A percentile compares a stretch with the other conserved stretches of the same genome.
These are phyloP conservation scores for Watsonalla binaria DNA, from an alignment of 2,888 invertebrate genomes.

Conservation along the genomic window DNA sequence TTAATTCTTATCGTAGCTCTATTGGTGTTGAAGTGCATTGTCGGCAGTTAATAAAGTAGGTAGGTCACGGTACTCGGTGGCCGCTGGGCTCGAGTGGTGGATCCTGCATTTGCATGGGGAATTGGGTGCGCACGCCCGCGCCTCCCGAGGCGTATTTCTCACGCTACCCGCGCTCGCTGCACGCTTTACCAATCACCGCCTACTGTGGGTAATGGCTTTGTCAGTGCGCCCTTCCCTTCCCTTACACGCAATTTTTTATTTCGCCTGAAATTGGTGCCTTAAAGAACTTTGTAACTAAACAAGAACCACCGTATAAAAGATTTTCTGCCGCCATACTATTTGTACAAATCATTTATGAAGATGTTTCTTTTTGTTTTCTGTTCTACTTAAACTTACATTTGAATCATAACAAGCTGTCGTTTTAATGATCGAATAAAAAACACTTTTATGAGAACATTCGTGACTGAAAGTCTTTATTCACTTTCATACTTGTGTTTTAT, in stretches of 20 bases:
- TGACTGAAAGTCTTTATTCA: not conserved
- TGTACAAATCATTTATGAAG: too few species aligned
- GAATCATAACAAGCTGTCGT: too few species aligned
- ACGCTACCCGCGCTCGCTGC: constrained; percentile 52
- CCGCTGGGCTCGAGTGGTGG: constrained; percentile 37
- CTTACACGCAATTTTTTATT: constrained; percentile 10
- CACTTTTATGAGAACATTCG: too few species aligned
- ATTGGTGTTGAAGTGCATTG: constrained; percentile 48
- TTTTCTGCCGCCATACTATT: too few species aligned
- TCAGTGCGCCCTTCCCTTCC: constrained; percentile 30
- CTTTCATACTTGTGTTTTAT: not conserved
- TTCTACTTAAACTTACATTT: too few species aligned
- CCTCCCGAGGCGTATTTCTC: constrained; percentile 63
- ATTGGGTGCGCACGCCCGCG: constrained; percentile 72
- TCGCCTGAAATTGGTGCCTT: too few species aligned
- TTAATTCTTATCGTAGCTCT: constrained; percentile 24
- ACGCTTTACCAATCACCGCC: constrained; percentile 34
- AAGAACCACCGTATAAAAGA: too few species aligned
- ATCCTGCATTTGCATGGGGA: constrained; percentile 69
- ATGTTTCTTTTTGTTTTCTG: too few species aligned
- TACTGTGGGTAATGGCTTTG: constrained; percentile 44
- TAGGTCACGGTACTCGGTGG: constrained; percentile 41
- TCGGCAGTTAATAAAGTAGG: constrained; percentile 54
- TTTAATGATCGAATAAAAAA: too few species aligned
- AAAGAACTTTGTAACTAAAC: too few species aligned